Evolutionary conservation across 2,888 invertebrate species (phyloP).

Genomic region (Plusia festucae): DNA sequence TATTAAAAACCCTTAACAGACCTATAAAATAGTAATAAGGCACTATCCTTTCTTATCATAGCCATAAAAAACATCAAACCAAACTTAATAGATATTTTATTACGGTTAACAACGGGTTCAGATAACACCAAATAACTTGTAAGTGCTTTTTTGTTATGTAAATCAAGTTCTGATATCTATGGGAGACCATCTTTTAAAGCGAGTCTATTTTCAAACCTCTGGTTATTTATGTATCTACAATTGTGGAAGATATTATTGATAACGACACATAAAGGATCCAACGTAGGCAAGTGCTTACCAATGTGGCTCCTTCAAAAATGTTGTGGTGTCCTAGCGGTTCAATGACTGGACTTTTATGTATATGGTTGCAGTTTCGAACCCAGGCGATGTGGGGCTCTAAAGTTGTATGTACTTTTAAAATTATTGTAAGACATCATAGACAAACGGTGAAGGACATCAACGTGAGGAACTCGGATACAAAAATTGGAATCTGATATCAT

Average conservation of each 20-base stretch:
- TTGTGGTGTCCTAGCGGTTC: too few relatives aligned
- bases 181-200: constrained; percentile 36
- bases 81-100: constrained; percentile 55
- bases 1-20: constrained; percentile 8
- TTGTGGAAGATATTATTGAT: constrained; percentile 21
- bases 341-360: too few relatives aligned
- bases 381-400: too few relatives aligned
- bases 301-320: too few relatives aligned
- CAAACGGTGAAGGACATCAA: too few relatives aligned
- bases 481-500: too few relatives aligned
- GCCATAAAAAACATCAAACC: constrained; percentile 43
- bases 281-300: too few relatives aligned
- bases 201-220: constrained; percentile 29
- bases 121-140: constrained; percentile 50
- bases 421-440: too few relatives aligned
- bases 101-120: constrained; percentile 22
- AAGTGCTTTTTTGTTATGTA: constrained; percentile 62
- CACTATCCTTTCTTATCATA: constrained; percentile 46
- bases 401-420: too few relatives aligned
- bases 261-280: not conserved
- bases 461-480: too few relatives aligned
- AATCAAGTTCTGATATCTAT: constrained; percentile 55
- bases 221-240: constrained; percentile 34
- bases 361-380: too few relatives aligned
- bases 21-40: constrained; percentile 29